Percentiles rank a stretch among this genome's conserved stretches.
These are phyloP conservation scores for Colostygia pectinataria DNA, from an alignment of 2,888 invertebrate genomes.

Conservation along the genomic window DNA sequence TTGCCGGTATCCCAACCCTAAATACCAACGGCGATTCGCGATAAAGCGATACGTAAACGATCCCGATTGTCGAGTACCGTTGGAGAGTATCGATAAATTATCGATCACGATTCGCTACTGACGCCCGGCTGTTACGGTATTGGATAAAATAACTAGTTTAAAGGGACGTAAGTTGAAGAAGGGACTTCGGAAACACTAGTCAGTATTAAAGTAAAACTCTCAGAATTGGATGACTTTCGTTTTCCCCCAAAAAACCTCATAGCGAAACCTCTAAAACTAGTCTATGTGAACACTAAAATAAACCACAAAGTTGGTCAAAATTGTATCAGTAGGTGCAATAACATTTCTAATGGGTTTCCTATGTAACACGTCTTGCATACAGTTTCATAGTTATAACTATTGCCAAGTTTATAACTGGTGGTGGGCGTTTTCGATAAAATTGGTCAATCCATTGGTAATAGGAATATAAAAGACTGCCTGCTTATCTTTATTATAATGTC, in stretches of 20 bases:
- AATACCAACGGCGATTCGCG: conserved; percentile 75
- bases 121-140: conserved; percentile 63
- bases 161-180: conserved; percentile 10
- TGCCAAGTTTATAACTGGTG: conserved; percentile 37
- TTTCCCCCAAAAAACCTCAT: too few relatives aligned
- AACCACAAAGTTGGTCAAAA: too few relatives aligned
- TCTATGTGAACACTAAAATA: too few relatives aligned
- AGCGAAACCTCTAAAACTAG: too few relatives aligned
- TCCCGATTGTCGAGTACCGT: conserved; percentile 73
- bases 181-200: background rate
- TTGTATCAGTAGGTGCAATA: background rate
- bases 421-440: conserved; percentile 33
- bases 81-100: conserved; percentile 73
- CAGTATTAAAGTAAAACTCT: too few relatives aligned
- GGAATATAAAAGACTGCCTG: conserved; percentile 16
- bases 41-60: conserved; percentile 76
- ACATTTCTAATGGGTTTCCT: conserved; percentile 42
- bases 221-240: too few relatives aligned
- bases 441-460: conserved; percentile 24
- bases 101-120: conserved; percentile 80
- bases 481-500: conserved; percentile 10
- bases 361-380: conserved; percentile 47
- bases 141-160: conserved; percentile 46
- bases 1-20: conserved; percentile 49
- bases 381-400: conserved; percentile 39